phyloP scores from a whole-genome alignment of 1,140 invertebrate species.

The Drosophila rufa region DNA sequence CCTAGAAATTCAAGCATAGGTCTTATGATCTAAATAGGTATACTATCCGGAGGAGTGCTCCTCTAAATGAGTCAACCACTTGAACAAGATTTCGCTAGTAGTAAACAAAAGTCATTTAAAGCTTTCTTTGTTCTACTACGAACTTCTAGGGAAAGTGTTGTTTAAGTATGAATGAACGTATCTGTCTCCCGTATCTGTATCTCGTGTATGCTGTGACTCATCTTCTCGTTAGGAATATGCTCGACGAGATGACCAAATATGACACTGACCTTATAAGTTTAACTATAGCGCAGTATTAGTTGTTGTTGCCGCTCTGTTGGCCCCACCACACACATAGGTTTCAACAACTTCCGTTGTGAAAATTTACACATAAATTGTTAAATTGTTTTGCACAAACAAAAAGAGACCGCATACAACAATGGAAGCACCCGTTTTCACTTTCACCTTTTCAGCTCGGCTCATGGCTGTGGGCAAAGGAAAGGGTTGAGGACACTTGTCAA shows the following conservation, averaged over 20 bases:
- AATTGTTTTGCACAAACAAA: conserved; percentile 52
- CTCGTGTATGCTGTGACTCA: conserved; percentile 20
- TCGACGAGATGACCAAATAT: conserved; percentile 59
- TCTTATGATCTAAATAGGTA: background rate
- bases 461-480: conserved; percentile 19
- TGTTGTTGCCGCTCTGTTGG: conserved; percentile 24
- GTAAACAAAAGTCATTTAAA: conserved; percentile 8
- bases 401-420: conserved; percentile 21
- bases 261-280: conserved; percentile 70
- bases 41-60: background rate
- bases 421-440: conserved; percentile 55
- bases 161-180: conserved; percentile 8
- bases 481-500: conserved; percentile 46
- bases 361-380: conserved; percentile 54
- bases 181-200: conserved; percentile 6
- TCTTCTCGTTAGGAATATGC: conserved; percentile 15
- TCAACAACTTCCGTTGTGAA: conserved; percentile 72
- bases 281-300: conserved; percentile 28
- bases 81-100: conserved; percentile 8
- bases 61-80: conserved; percentile 1
- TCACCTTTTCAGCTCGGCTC: conserved; percentile 52
- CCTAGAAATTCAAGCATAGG: background rate
- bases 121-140: conserved; percentile 1
- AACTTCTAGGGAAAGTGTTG: conserved; percentile 17
- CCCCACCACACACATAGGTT: conserved; percentile 48